These are phyloP conservation scores for Diarsia rubi DNA, from an alignment of 2,888 invertebrate species.

Conservation along the genomic window DNA sequence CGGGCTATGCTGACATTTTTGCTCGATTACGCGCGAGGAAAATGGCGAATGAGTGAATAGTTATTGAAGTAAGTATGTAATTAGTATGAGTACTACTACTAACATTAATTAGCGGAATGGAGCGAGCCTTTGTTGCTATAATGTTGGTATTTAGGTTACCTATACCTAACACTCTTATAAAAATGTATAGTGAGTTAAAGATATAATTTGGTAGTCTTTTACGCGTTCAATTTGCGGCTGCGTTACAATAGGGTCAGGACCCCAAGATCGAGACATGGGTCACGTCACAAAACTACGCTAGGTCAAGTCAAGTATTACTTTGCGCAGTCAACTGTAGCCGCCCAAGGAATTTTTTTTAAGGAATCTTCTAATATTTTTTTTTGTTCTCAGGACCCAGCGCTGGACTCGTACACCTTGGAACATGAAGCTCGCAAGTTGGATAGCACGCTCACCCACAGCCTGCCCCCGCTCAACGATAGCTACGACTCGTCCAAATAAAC, in stretches of 20 bases:
- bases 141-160: constrained; percentile 1
- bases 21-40: constrained; percentile 48
- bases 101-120: constrained; percentile 20
- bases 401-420: constrained; percentile 96
- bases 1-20: constrained; percentile 44
- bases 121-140: constrained; percentile 15
- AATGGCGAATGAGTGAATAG: constrained; percentile 23
- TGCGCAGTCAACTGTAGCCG: background rate
- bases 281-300: background rate
- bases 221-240: background rate
- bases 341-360: constrained; percentile 4
- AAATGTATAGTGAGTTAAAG: background rate
- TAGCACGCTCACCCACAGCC: constrained; percentile 91
- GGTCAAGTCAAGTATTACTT: background rate
- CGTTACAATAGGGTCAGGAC: background rate
- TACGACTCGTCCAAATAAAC: constrained; percentile 88
- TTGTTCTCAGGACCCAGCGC: constrained; percentile 93
- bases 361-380: constrained; percentile 14
- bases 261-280: background rate
- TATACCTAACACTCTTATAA: background rate
- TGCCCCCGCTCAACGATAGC: constrained; percentile 90
- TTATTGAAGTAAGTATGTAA: constrained; percentile 23
- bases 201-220: background rate
- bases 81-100: constrained; percentile 8
- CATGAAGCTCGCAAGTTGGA: constrained; percentile 96